Conservation (phyloP, 1,140 invertebrate species). For the Zaprionus lachaisei region DNA sequence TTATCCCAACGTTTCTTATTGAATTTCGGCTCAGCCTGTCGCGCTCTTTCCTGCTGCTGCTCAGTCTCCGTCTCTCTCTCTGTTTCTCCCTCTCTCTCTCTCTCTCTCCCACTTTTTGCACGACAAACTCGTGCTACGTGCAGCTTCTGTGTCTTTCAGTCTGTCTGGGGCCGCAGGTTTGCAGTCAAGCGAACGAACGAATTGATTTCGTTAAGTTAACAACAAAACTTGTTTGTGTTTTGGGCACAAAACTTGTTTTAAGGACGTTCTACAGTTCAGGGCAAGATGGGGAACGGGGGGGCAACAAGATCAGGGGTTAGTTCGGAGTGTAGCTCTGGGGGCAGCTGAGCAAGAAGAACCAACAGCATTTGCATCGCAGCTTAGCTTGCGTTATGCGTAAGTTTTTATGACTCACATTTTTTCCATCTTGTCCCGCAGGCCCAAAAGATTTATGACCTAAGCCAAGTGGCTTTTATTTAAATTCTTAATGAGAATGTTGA, state of each 20-base stretch:
- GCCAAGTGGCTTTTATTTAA: conserved; percentile 14
- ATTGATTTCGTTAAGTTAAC: conserved; percentile 70
- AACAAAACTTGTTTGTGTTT: conserved; percentile 71
- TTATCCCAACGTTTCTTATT: conserved; percentile 66
- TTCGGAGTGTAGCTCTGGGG: background rate
- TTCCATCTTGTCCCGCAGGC: background rate
- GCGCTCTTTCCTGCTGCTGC: background rate
- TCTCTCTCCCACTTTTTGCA: conserved; percentile 19
- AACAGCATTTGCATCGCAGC: conserved; percentile 44
- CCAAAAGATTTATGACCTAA: conserved; percentile 16
- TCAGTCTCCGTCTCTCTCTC: background rate
- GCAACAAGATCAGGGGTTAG: background rate
- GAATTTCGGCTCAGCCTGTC: conserved; percentile 56
- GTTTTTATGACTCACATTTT: conserved; percentile 64
- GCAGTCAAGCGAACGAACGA: conserved; percentile 30
- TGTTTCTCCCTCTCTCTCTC: background rate
- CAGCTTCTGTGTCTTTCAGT: conserved; percentile 17
- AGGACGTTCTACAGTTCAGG: conserved; percentile 53
- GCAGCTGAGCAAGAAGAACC: background rate
- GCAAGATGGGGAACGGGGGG: background rate
- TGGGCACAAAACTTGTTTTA: conserved; percentile 65
- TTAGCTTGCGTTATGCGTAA: conserved; percentile 29
- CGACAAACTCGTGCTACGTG: conserved; percentile 63
- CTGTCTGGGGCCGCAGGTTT: conserved; percentile 25
- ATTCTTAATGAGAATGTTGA: background rate